Evolutionary conservation across 2,888 invertebrate species (phyloP), one percentile per base, ranked within the genome.

Genomic region (Sisyra terminalis): DNA sequence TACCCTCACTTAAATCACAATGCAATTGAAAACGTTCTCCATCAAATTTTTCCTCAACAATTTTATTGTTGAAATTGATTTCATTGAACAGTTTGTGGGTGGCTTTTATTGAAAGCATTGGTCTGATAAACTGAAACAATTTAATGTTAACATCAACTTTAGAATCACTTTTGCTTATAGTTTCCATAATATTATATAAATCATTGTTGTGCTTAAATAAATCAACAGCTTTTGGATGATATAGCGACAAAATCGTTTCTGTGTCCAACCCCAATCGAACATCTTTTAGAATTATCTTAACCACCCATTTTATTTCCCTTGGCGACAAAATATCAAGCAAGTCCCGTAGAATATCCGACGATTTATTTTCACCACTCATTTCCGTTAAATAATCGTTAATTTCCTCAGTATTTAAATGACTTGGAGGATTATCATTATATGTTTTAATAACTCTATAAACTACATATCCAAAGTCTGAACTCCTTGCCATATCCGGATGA

Each of bases 1-100:
- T 62, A 8, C 73, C 73, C 14, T 8, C 17, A 47, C 79, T 67
- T 43, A 73, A 66, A 70, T 84, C 83, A 56, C 9, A 42, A 37
- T 96, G 94, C 37, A 96, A 58, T 63, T 94, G 90, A 61, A 89
- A 88, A 49, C 94, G 68, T 64, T 96, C 94, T 0, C 96, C 94
- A 59, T 96, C 94, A 64, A 82, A 87, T 66, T 96, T 96, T 4
- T 76, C 79, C 62, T 96, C 93, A 6, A 85, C 65, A 46, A 71
- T 68, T 4, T 31, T 24, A 29, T 31, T 29, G 2, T 15, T 35
- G 2, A 46, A 35, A 35, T 14, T 14, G 14, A 24, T 43, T 37
- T 30, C 38, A 5, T 11, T 14, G 6, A 43, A 6, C 15, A 43
- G 29, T 30, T 43, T 43, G 8, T 16, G 6, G 6, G 29, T 35